Evolutionary conservation across 23 tunicate genomes (phyloP).

Genomic region (Ciona savignyi): DNA sequence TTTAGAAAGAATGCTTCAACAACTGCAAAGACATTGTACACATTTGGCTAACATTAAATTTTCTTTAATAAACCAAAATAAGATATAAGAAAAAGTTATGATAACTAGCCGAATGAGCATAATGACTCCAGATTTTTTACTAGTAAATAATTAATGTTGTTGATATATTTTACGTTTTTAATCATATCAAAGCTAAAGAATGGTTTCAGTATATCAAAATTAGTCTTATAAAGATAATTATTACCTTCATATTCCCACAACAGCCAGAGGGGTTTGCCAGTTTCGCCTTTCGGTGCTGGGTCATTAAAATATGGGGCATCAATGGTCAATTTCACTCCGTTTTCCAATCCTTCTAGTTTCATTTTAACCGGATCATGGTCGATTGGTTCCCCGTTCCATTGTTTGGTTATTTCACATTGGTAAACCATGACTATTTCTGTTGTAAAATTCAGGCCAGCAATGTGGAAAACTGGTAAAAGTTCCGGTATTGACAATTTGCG

Average conservation of each 20-base stretch:
- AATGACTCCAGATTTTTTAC: not conserved
- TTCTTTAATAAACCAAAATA: not conserved
- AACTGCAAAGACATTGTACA: constrained; percentile 21
- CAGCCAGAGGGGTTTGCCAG: constrained; percentile 50
- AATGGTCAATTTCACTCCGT: constrained; percentile 19
- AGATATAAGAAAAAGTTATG: not conserved
- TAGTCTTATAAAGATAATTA: not conserved
- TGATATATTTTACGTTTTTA: no score
- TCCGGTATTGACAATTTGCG: no score
- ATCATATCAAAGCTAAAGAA: no score
- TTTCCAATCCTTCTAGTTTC: constrained; percentile 1
- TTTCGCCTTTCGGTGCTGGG: constrained; percentile 39
- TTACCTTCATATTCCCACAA: constrained; percentile 86
- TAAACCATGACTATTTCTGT: no score
- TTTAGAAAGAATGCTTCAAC: constrained; percentile 66
- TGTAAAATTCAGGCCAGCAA: no score
- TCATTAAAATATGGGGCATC: constrained; percentile 64
- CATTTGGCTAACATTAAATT: not conserved
- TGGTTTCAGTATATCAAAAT: not conserved
- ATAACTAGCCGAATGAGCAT: not conserved
- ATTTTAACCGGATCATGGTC: constrained; percentile 35
- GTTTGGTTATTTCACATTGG: constrained; percentile 4
- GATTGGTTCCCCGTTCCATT: constrained; percentile 49
- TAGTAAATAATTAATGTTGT: not conserved
- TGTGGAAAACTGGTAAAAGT: no score